Evolutionary conservation across 2,797 vertebrate genomes (phyloP).

Genomic region (Mormyrus hasselquistii): DNA sequence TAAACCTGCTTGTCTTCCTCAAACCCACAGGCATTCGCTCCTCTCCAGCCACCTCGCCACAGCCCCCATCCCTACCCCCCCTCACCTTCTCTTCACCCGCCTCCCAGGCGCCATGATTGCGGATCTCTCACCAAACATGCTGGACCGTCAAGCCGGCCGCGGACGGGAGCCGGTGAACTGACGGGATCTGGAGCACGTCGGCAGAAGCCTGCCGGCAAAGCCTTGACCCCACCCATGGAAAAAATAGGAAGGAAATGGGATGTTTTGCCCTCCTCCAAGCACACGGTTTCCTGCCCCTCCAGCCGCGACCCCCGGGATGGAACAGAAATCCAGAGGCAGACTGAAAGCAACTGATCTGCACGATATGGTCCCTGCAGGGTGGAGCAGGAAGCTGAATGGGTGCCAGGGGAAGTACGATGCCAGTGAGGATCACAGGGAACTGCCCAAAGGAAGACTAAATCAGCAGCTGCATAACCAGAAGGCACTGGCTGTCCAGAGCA

Average conservation of each 20-base stretch:
- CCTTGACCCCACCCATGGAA: neutral
- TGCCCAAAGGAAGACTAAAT: slow-evolving; percentile 9
- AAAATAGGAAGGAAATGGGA: slow-evolving; percentile 36
- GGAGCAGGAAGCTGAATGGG: neutral
- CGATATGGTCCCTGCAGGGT: neutral
- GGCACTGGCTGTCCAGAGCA: neutral
- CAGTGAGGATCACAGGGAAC: neutral
- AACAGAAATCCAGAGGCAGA: neutral
- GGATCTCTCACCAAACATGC: slow-evolving; percentile 40
- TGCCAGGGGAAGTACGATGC: neutral
- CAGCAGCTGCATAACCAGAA: neutral
- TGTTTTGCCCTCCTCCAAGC: slow-evolving; percentile 27
- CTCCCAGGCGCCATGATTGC: slow-evolving; percentile 28
- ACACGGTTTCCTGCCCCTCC: slow-evolving; percentile 19
- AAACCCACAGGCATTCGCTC: neutral
- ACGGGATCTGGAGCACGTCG: neutral
- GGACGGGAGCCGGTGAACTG: neutral
- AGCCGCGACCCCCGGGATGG: neutral
- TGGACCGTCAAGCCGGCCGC: slow-evolving; percentile 29
- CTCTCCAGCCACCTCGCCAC: neutral
- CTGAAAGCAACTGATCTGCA: neutral
- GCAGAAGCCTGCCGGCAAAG: neutral
- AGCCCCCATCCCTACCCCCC: neutral
- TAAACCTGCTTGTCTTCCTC: neutral
- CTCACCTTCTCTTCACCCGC: slow-evolving; percentile 35